Conservation (phyloP, 2,888 invertebrate genomes). For the Plutella xylostella region DNA sequence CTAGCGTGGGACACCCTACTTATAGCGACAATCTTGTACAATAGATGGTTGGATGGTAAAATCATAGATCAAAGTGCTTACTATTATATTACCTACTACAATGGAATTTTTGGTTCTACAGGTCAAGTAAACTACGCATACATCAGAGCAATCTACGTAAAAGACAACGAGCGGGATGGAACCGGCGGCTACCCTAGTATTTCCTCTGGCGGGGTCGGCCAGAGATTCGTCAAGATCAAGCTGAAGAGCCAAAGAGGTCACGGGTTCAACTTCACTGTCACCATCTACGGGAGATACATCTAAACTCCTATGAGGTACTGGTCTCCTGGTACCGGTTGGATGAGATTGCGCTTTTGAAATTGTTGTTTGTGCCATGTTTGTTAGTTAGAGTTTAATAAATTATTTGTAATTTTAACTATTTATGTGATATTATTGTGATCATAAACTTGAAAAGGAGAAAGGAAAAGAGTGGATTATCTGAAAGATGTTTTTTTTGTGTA, state of each 20-base stretch:
- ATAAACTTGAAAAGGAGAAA: no score
- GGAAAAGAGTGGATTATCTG: no score
- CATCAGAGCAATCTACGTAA: constrained; percentile 44
- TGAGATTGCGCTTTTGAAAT: not conserved
- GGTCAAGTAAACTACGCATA: constrained; percentile 41
- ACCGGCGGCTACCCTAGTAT: constrained; percentile 47
- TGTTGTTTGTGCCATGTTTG: not conserved
- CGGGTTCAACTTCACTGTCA: constrained; percentile 55
- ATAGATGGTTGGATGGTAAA: no score
- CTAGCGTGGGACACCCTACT: no score
- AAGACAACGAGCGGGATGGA: constrained; percentile 44
- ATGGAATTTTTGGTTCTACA: no score
- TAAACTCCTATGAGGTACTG: constrained; percentile 19
- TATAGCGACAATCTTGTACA: no score
- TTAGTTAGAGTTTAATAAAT: no score
- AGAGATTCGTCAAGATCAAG: constrained; percentile 49
- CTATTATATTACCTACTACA: no score
- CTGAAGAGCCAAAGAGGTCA: constrained; percentile 47
- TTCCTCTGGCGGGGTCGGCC: constrained; percentile 50
- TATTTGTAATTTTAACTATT: no score
- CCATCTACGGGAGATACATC: constrained; percentile 52
- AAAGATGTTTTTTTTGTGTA: no score
- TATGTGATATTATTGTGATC: no score
- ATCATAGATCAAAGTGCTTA: no score
- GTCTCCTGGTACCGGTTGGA: constrained; percentile 2